Base-by-base conservation (phyloP, 2,888 invertebrate species). In the Exephanes ischioxanthus region DNA sequence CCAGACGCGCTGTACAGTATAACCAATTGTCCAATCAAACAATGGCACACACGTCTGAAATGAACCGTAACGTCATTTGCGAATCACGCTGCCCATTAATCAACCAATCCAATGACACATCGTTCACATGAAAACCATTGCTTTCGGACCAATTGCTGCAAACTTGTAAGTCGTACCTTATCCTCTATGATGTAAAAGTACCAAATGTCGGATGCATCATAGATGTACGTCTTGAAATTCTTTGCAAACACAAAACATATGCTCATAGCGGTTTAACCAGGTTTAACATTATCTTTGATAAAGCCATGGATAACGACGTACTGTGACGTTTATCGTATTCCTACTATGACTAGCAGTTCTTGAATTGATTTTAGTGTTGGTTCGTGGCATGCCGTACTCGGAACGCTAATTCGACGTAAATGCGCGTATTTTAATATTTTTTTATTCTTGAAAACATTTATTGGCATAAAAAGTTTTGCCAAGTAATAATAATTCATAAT, bases 341-440 rank as follows among this genome's bases (percentile, higher is more conserved):
- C 7, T 14, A 14, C 30, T 33, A 63, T 63, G 63, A 63, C 63
- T n/a, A 63, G 63, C 63, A 63, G 6, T 63, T 58, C 26, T 63
- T 33, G 26, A 63, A 30, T 30, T 63, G 63, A 33, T 30, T 16
- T 14, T n/a, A 3, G 14, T 14, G 33, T 30, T 33, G 2, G 1
- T 2, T 55, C 16, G 16, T 33, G 16, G 30, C 33, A 33, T 63
- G n/a, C 33, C 33, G 14, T 30, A 33, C 16, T 16, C 30, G 3
- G 33, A 2, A 63, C 26, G 6, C 7, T 16, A 30, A 3, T n/a
- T 30, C 30, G 33, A 63, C 5, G 53, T 16, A 9, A 22, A 33
- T 30, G 1, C 7, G 16, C 63, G 33, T 33, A 5, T 33, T 30
- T 30, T 19, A 30, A 30, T 30, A 16, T 30, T 63, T 1, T 33